phyloP scores from a whole-genome alignment of 2,113 vertebrate genomes.

The Trogon melanurus region DNA sequence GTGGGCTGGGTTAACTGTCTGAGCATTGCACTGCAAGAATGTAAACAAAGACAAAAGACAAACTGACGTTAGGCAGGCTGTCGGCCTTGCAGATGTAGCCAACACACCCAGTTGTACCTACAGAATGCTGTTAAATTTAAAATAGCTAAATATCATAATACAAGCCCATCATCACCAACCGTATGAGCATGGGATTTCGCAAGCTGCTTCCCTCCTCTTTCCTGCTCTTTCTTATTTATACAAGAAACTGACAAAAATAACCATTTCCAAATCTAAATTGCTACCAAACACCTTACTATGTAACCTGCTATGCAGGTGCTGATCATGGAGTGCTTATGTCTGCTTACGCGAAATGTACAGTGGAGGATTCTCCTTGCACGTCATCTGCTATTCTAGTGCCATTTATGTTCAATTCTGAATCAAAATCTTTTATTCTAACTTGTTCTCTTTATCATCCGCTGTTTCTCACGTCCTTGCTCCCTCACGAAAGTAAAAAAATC shows the following conservation, averaged over 20 bases:
- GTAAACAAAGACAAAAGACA: background rate
- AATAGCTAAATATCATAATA: background rate
- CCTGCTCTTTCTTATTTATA: background rate
- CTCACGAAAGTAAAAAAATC: background rate
- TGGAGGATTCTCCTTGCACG: background rate
- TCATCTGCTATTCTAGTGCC: background rate
- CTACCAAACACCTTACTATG: background rate
- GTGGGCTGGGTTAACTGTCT: background rate
- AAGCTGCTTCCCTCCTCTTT: background rate
- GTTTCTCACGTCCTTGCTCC: background rate
- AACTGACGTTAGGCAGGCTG: background rate
- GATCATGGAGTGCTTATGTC: background rate
- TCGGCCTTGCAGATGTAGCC: fast-evolving
- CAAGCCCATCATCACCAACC: background rate
- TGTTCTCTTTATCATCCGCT: background rate
- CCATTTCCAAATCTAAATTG: background rate
- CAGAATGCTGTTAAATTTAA: background rate
- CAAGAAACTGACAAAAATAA: background rate
- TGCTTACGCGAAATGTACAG: background rate
- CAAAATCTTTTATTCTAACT: background rate
- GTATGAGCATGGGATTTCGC: background rate
- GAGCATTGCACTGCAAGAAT: background rate
- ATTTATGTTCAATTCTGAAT: background rate
- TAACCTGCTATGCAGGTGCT: background rate
- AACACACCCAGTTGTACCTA: fast-evolving